Percentiles rank a stretch among this genome's conserved stretches.
phyloP scores from a whole-genome alignment of 92 coral and sea anemone genomes.

The Palythoa grandiflora region DNA sequence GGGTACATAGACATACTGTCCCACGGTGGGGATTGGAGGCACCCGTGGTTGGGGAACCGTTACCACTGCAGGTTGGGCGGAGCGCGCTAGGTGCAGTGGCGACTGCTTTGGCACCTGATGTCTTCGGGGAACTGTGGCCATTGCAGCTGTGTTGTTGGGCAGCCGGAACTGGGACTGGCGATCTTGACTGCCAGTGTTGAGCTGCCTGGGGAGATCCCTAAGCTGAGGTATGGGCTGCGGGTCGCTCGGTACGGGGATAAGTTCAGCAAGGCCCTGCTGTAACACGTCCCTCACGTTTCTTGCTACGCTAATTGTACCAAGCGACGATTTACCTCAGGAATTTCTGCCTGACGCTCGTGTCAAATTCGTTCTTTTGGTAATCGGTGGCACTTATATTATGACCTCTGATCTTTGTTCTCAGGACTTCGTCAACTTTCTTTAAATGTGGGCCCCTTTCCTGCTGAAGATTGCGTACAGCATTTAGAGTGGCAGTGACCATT shows the following conservation, averaged over 20 bases:
- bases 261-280: not conserved
- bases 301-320: no score
- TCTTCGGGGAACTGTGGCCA: not conserved
- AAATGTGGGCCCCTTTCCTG: not conserved
- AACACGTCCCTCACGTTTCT: no score
- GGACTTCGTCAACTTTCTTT: not conserved
- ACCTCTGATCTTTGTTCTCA: not conserved
- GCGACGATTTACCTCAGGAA: no score
- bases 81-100: no score
- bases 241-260: not conserved
- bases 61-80: no score
- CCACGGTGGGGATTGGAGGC: not conserved
- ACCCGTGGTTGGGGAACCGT: not conserved
- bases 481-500: not conserved
- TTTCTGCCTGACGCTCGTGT: not conserved
- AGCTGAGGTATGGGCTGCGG: not conserved
- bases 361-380: not conserved
- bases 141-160: not conserved
- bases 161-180: not conserved
- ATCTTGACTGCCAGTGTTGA: not conserved
- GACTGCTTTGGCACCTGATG: not conserved
- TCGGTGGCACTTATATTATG: not conserved
- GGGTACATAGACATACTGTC: no score
- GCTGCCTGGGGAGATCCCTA: not conserved
- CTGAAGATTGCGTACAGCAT: not conserved